These are phyloP conservation scores for Drosophila nr. perissopoda DNA, from an alignment of 2,888 invertebrate genomes.

Conservation along the genomic window DNA sequence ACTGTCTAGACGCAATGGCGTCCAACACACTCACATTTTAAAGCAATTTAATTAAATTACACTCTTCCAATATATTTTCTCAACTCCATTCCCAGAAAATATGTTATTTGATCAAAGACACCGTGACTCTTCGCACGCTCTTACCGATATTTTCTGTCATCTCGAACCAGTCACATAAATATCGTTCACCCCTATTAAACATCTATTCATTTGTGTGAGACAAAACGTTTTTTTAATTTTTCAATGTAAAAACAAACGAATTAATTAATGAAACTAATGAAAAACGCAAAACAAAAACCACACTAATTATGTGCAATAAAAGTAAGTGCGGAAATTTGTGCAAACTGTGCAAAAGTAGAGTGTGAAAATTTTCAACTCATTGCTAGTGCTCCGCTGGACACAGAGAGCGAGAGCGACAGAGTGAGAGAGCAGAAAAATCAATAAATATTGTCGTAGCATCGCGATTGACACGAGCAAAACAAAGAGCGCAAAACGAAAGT, in stretches of 20 bases:
- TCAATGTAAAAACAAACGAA: conserved; percentile 51
- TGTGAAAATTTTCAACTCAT: conserved; percentile 62
- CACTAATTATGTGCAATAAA: conserved; percentile 48
- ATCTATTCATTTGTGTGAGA: conserved; percentile 34
- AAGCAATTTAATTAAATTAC: not conserved
- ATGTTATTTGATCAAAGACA: not conserved
- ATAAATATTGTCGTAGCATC: conserved; percentile 72
- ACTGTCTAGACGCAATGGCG: rapidly evolving
- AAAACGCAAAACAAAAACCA: conserved; percentile 38
- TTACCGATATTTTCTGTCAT: conserved; percentile 32
- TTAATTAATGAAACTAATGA: conserved; percentile 35
- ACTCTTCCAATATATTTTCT: not conserved
- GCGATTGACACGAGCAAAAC: conserved; percentile 78
- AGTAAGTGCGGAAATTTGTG: conserved; percentile 51
- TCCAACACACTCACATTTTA: too few relatives aligned
- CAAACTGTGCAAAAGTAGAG: conserved; percentile 16
- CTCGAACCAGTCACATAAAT: conserved; percentile 33
- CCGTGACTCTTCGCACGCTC: conserved; percentile 10
- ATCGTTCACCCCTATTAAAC: conserved; percentile 46
- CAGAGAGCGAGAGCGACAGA: conserved; percentile 25
- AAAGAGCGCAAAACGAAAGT: conserved; percentile 59
- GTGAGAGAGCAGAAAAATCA: conserved; percentile 70
- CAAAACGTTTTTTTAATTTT: conserved; percentile 45
- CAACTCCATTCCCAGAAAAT: not conserved
- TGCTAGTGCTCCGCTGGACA: conserved; percentile 51